Base-by-base conservation (phyloP, 2,888 invertebrate genomes). In the Apamea crenata region DNA sequence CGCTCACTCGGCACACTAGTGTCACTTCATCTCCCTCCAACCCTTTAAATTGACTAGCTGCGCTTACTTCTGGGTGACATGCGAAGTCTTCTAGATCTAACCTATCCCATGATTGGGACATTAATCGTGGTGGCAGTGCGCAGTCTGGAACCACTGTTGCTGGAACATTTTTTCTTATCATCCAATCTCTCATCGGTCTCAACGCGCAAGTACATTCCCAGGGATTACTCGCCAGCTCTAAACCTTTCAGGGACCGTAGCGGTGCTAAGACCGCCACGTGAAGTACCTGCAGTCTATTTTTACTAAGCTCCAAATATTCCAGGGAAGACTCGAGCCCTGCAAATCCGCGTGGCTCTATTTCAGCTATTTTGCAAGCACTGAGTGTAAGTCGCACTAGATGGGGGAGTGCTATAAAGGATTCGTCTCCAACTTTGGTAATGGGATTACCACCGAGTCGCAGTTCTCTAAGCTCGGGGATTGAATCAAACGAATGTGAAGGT, bases 181-280 rank as follows among this genome's bases (percentile, higher is more conserved):
- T 98, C 98, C 98, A 99, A 90, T 98, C 98, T 40, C 98, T 96
- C 83, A 98, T 93, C 0, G 98, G 98, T 77, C 98, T 96, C 81
- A 99, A 93, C 47, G 97, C 97, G 93, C 99, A 99, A 66, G 98
- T 98, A 93, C 98, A 99, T 93, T 98, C 98, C 98, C 98, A 98
- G 0, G 98, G 98, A 94, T 99, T 99, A 81, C 97, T 97, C n/a
- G 98, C 97, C 85, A 99, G 94, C 90, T 98, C 98, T 83, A 99
- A 95, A 25, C 98, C 98, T 91, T 98, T 98, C 74, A 99, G 94
- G 85, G 97, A 98, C 85, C 97, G 96, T 69, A 98, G 94, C 18
- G 98, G 97, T 1, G 98, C 98, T 82, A 99, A 96, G 21, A 98
- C 97, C 59, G 97, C 97, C 25, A 98, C 97, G 78, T 97, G 97